phyloP scores from a whole-genome alignment of 2,888 invertebrate genomes.

The Macrophya annulata region DNA sequence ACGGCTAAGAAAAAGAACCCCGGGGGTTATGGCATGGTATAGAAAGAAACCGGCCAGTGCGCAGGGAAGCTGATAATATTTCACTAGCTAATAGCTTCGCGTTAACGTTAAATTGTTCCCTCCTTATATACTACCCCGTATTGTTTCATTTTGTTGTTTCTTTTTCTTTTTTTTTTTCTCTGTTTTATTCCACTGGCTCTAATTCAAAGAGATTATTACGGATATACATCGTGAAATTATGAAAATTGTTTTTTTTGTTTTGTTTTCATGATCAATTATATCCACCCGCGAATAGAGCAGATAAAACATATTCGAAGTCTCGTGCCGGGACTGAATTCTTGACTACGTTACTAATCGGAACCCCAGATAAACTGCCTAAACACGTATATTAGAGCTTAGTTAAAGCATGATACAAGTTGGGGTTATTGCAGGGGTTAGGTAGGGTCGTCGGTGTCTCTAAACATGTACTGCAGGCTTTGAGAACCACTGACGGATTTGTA shows the following conservation, averaged over 20 bases:
- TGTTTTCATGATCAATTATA: background rate
- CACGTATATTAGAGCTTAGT: background rate
- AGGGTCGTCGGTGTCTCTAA: slow-evolving; percentile 1
- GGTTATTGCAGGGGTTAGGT: background rate
- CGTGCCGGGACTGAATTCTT: background rate
- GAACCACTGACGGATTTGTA: slow-evolving; percentile 60
- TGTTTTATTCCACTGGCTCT: background rate
- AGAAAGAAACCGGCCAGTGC: slow-evolving; percentile 29
- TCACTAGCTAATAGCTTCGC: slow-evolving; percentile 23
- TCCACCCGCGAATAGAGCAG: background rate
- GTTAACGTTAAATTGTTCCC: slow-evolving; percentile 33
- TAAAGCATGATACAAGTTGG: slow-evolving; percentile 11
- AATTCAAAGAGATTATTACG: background rate
- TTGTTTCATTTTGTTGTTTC: background rate
- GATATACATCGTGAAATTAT: too few species aligned
- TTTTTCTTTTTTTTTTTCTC: background rate
- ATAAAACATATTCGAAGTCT: background rate
- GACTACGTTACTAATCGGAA: background rate
- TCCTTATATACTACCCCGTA: background rate
- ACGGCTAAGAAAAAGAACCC: slow-evolving; percentile 62
- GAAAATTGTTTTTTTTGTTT: too few species aligned
- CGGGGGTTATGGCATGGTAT: slow-evolving; percentile 58
- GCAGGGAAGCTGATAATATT: slow-evolving; percentile 32
- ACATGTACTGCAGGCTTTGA: slow-evolving; percentile 41
- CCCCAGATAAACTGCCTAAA: background rate